phyloP scores from a whole-genome alignment of 1,140 invertebrate species.

The Drosophila takahashii region DNA sequence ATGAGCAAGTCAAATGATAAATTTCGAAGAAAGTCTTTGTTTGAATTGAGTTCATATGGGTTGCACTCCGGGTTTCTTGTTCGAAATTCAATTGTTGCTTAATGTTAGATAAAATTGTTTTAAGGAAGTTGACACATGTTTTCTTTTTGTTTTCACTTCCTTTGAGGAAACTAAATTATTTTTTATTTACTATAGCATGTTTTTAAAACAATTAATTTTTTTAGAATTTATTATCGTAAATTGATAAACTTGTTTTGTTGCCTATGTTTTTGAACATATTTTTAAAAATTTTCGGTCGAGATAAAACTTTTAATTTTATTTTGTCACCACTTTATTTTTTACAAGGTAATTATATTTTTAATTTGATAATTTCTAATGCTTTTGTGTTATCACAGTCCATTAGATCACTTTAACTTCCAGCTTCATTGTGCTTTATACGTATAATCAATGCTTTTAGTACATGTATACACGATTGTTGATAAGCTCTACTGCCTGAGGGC shows the following conservation, averaged over 20 bases:
- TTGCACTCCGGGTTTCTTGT: background rate
- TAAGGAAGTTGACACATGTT: background rate
- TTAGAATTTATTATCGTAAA: background rate
- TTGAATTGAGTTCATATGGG: background rate
- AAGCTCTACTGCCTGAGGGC: constrained; percentile 26
- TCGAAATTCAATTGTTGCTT: too few species aligned
- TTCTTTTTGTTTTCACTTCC: background rate
- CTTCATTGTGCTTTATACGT: constrained; percentile 22
- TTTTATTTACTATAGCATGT: too few species aligned
- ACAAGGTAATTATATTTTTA: background rate
- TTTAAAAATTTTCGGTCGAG: too few species aligned
- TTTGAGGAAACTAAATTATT: background rate
- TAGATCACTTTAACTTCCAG: constrained; percentile 7
- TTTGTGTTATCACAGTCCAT: constrained; percentile 31
- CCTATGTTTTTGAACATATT: background rate
- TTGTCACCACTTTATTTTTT: background rate
- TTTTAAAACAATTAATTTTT: background rate
- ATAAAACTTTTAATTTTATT: background rate
- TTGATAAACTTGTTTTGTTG: background rate
- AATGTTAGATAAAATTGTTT: too few species aligned
- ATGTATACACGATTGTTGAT: constrained; percentile 36
- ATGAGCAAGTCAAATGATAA: constrained; percentile 22
- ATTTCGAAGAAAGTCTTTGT: constrained; percentile 7
- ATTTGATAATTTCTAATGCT: background rate
- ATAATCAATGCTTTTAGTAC: constrained; percentile 17